Evolutionary conservation across 2,797 vertebrate species (phyloP).

Genomic region (Denticeps clupeoides): DNA sequence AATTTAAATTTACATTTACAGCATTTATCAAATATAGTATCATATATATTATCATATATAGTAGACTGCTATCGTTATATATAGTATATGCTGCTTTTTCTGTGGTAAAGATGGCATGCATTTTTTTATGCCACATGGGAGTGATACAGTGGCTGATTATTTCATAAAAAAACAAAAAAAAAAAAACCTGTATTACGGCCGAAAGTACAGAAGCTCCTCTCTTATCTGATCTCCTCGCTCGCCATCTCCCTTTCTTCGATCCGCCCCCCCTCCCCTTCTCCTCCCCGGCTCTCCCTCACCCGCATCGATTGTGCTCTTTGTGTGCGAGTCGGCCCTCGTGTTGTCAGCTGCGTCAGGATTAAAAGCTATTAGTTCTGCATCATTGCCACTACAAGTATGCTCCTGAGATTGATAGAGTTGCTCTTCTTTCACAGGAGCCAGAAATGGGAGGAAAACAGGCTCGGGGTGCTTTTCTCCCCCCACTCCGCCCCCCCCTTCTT

Average conservation of each 20-base stretch:
- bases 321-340: conserved; percentile 56
- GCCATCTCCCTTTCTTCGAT: not conserved
- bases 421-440: conserved; percentile 40
- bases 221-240: not conserved
- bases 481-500: no score
- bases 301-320: conserved; percentile 60
- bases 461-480: conserved; percentile 7
- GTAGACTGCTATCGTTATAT: no score
- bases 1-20: no score
- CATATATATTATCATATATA: no score
- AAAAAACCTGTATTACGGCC: no score
- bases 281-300: conserved; percentile 13
- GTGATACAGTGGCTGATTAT: no score
- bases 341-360: conserved; percentile 73
- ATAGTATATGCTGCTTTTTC: no score
- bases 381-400: conserved; percentile 64
- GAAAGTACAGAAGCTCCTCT: no score
- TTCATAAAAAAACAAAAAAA: no score
- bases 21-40: no score
- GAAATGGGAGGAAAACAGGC: conserved; percentile 40
- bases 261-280: not conserved
- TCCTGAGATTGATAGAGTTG: conserved; percentile 65
- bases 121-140: no score
- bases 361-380: conserved; percentile 75
- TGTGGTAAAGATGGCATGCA: no score